Conservation (phyloP, 2,113 vertebrate species). For the Prinia subflava region DNA sequence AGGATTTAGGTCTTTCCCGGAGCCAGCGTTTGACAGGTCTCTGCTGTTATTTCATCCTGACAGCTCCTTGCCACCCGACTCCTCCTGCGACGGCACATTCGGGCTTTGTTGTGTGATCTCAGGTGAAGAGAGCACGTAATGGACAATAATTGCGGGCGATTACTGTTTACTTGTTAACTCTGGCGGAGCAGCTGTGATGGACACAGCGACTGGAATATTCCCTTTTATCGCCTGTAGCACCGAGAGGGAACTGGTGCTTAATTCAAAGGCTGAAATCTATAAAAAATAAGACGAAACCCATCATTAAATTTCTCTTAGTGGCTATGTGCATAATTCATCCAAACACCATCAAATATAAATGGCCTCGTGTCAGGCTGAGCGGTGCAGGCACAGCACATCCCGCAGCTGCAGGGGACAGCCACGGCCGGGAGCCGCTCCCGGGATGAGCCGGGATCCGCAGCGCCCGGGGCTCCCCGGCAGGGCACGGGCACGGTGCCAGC, state of each 20-base stretch:
- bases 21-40: constrained; percentile 29
- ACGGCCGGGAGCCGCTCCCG: not conserved
- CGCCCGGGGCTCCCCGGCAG: too few species aligned
- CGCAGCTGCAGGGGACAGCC: not conserved
- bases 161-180: constrained; percentile 63
- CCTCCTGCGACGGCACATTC: constrained; percentile 13
- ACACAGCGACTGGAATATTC: constrained; percentile 12
- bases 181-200: constrained; percentile 39
- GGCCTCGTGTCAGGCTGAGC: constrained; percentile 50
- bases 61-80: constrained; percentile 64
- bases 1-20: constrained; percentile 28
- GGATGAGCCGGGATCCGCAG: not conserved
- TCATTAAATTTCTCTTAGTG: constrained; percentile 90
- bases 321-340: constrained; percentile 93
- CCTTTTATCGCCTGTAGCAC: constrained; percentile 17
- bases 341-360: constrained; percentile 89
- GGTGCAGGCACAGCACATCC: not conserved
- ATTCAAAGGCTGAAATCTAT: constrained; percentile 78
- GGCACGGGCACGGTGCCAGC: too few species aligned
- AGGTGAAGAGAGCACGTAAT: constrained; percentile 68
- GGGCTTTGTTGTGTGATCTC: constrained; percentile 69
- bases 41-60: constrained; percentile 38
- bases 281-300: constrained; percentile 68
- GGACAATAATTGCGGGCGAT: constrained; percentile 79
- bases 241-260: constrained; percentile 69